A percentile compares a stretch with the other conserved stretches of the same genome.
Conservation (phyloP, 1,140 invertebrate species). For the Ips nitidus region DNA sequence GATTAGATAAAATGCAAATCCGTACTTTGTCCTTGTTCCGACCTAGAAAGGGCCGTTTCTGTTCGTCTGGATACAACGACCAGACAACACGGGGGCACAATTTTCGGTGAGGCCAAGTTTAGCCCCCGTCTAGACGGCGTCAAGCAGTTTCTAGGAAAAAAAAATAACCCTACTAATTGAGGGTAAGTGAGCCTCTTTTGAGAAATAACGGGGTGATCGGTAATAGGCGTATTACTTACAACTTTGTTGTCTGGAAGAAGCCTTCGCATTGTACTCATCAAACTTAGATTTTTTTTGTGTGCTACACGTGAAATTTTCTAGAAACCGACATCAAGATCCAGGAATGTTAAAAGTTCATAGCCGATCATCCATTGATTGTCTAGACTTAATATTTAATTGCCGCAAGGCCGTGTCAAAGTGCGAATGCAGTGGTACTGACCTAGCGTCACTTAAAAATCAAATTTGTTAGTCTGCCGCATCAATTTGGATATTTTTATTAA, state of each 20-base stretch:
- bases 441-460: conserved; percentile 15
- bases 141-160: conserved; percentile 1
- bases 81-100: conserved; percentile 4
- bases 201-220: no score
- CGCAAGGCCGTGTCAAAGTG: conserved; percentile 11
- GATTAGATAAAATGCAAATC: no score
- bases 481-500: conserved; percentile 1
- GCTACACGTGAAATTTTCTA: no score
- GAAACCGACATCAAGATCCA: no score
- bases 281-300: no score
- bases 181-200: no score
- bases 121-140: conserved; percentile 8
- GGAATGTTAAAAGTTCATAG: background rate
- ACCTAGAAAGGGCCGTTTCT: conserved; percentile 7
- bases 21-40: background rate
- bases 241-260: no score
- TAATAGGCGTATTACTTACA: no score
- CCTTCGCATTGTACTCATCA: no score
- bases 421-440: conserved; percentile 18
- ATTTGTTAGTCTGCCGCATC: conserved; percentile 13
- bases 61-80: conserved; percentile 4
- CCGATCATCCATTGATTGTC: conserved; percentile 13
- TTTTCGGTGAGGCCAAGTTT: conserved; percentile 8
- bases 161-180: background rate
- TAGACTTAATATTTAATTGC: conserved; percentile 18